phyloP scores from a whole-genome alignment of 1,140 invertebrate species.

The Calosoma granatense region DNA sequence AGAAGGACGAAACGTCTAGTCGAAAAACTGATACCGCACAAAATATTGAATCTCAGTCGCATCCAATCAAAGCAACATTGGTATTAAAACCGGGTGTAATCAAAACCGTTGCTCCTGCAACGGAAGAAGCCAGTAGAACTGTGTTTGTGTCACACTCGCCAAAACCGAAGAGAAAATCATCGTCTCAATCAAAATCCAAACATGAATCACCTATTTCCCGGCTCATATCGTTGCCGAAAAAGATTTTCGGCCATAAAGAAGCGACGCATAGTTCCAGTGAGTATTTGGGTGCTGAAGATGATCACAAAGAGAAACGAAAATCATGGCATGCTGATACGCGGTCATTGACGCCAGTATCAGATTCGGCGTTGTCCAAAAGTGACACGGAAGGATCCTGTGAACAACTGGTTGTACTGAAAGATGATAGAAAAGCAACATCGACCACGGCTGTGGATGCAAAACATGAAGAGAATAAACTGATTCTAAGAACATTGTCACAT shows the following conservation, averaged over 20 bases:
- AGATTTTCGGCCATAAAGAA: slow-evolving; percentile 13
- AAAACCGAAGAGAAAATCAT: slow-evolving; percentile 22
- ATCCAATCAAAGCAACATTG: slow-evolving; percentile 27
- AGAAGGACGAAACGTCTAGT: not conserved
- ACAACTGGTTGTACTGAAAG: slow-evolving; percentile 4
- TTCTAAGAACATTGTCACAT: not conserved
- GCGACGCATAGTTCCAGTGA: slow-evolving; percentile 12
- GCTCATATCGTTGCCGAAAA: slow-evolving; percentile 13
- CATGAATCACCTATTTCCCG: slow-evolving; percentile 11
- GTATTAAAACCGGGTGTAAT: slow-evolving; percentile 30
- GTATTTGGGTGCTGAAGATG: slow-evolving; percentile 10
- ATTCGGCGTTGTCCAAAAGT: not conserved
- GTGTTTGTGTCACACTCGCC: slow-evolving; percentile 26
- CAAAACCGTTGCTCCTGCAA: slow-evolving; percentile 19
- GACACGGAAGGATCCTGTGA: not conserved
- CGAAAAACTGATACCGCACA: not conserved
- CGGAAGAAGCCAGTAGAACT: slow-evolving; percentile 20
- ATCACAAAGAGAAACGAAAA: slow-evolving; percentile 13
- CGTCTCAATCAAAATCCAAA: slow-evolving; percentile 9
- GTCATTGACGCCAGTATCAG: not conserved
- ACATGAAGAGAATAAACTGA: not conserved
- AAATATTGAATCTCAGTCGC: not conserved
- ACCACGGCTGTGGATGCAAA: too few species aligned
- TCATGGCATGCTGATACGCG: slow-evolving; percentile 1
- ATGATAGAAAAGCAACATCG: slow-evolving; percentile 8